Percentiles rank a stretch among this genome's conserved stretches.
phyloP scores from a whole-genome alignment of 2,113 vertebrate species.

The Phrynosoma platyrhinos region DNA sequence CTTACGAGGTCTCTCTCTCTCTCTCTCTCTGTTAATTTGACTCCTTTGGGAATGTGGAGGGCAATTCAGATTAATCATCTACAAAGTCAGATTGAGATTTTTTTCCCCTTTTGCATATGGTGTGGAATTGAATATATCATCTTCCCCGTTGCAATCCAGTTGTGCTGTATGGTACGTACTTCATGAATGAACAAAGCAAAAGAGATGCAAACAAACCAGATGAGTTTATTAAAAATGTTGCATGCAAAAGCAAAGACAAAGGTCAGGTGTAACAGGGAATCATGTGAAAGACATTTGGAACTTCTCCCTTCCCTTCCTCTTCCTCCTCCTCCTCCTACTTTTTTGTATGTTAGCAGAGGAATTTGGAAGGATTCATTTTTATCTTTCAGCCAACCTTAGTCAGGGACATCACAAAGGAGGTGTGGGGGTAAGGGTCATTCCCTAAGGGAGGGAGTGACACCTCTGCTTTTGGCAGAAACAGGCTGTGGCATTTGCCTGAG shows the following conservation, averaged over 20 bases:
- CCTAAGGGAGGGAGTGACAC: too few relatives aligned
- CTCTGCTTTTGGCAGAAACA: too few relatives aligned
- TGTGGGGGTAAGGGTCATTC: too few relatives aligned
- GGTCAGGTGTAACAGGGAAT: too few relatives aligned
- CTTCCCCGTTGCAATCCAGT: background rate
- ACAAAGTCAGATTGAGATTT: background rate
- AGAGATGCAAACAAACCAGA: background rate
- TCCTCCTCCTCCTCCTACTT: too few relatives aligned
- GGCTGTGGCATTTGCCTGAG: too few relatives aligned
- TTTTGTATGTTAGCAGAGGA: too few relatives aligned
- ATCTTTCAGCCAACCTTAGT: too few relatives aligned
- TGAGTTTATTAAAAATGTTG: background rate
- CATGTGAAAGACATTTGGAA: too few relatives aligned
- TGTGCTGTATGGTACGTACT: background rate
- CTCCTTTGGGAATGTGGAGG: background rate
- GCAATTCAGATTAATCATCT: constrained; percentile 18
- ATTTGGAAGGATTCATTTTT: too few relatives aligned
- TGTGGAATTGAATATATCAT: background rate
- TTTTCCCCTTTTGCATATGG: background rate
- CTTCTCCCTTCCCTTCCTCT: too few relatives aligned
- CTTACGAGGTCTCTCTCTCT: background rate
- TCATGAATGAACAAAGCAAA: background rate
- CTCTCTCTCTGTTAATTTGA: background rate
- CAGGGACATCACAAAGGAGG: too few relatives aligned
- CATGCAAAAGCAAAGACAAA: background rate